Percentiles rank a stretch among this genome's conserved stretches.
Conservation (phyloP, 2,113 vertebrate species). For the Xenopus borealis region DNA sequence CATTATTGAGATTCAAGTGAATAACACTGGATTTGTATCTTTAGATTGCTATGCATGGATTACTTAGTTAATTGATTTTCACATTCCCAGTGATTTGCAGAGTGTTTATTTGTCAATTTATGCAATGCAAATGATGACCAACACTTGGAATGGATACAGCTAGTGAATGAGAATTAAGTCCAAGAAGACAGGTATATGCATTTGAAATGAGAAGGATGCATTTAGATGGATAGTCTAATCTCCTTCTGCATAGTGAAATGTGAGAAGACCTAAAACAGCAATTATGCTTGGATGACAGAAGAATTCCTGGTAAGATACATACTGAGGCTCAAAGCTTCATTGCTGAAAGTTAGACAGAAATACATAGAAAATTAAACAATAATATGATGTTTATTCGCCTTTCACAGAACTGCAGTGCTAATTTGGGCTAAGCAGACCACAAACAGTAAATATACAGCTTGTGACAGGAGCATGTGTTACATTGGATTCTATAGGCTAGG, state of each 20-base stretch:
- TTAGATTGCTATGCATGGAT: constrained; percentile 30
- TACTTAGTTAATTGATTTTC: constrained; percentile 46
- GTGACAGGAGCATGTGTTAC: too few relatives aligned
- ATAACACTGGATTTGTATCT: constrained; percentile 18
- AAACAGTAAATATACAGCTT: too few relatives aligned
- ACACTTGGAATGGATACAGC: constrained; percentile 27
- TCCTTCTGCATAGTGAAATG: constrained; percentile 33
- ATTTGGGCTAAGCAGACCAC: too few relatives aligned
- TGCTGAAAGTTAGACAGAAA: background rate
- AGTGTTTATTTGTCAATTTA: constrained; percentile 42
- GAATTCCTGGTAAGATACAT: constrained; percentile 11
- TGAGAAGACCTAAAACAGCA: constrained; percentile 22
- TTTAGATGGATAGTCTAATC: constrained; percentile 43
- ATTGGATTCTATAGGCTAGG: too few relatives aligned
- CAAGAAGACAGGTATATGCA: constrained; percentile 40
- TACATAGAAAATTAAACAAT: background rate
- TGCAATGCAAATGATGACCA: constrained; percentile 46
- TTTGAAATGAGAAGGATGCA: constrained; percentile 36
- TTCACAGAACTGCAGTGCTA: too few relatives aligned
- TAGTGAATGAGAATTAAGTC: constrained; percentile 37
- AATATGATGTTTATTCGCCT: background rate
- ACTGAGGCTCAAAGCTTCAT: background rate
- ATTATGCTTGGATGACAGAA: constrained; percentile 38
- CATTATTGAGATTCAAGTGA: constrained; percentile 8
- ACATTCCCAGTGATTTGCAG: constrained; percentile 38